Base-by-base conservation (phyloP, 2,113 vertebrate species). In the Triplophysa siluroides region DNA sequence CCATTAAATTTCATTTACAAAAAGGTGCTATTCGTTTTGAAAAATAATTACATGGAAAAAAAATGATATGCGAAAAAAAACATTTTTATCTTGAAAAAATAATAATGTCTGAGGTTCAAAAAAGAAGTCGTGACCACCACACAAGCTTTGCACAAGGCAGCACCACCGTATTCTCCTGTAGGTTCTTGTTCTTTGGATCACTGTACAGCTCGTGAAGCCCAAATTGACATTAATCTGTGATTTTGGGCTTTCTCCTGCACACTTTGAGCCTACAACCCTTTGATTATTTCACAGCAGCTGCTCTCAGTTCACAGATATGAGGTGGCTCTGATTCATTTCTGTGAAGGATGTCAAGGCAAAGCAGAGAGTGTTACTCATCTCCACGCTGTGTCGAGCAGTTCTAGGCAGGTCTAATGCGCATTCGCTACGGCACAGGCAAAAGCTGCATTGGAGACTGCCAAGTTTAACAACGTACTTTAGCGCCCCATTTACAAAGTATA, bases 321-420 rank as follows among this genome's bases (percentile, higher is more conserved):
- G 69, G 69, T 72, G 50, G 26, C 18, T 38, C 50, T 33, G 70
- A 60, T 24, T 18, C 13, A 60, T 60, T 73, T 73, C n/a, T 60
- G 13, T 43, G 29, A 66, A 54, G 45, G 18, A 54, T 58, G 56
- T 8, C 3, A 60, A 18, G n/a, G 58, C 14, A 61, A 24, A 75
- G 41, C 21, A 47, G 41, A 62, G n/a, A 61, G 72, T 63, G 72
- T 60, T 60, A 73, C 71, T 24, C n/a, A n/a, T n/a, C n/a, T n/a
- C n/a, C n/a, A n/a, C n/a, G n/a, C n/a, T n/a, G n/a, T 24, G 41
- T 45, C 58, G 47, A 6, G 5, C 38, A 63, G 62, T 63, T 75
- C 45, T 47, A 50, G n/a, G 10, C 41, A 75, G 23, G 9, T 75
- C 23, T 63, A 61, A 74, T 45, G 56, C 21, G 38, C 56, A 63